phyloP scores from a whole-genome alignment of 2,888 invertebrate genomes.

The Andrena flavipes region DNA sequence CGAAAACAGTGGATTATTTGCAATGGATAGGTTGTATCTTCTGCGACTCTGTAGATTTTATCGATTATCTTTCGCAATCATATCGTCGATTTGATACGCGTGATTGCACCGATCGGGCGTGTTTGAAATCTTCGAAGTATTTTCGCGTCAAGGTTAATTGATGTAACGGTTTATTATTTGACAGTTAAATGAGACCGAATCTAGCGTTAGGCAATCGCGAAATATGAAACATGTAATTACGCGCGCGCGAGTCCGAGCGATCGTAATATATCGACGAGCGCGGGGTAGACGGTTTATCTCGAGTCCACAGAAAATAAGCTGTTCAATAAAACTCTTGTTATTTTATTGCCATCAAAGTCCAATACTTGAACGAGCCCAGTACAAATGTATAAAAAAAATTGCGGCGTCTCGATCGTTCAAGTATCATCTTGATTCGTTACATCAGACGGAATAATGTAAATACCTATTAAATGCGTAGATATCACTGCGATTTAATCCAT shows the following conservation, averaged over 20 bases:
- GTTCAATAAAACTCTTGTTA: slow-evolving; percentile 4
- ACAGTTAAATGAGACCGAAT: slow-evolving; percentile 41
- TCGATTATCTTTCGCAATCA: slow-evolving; percentile 31
- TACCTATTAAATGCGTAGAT: slow-evolving; percentile 31
- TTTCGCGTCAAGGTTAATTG: slow-evolving; percentile 61
- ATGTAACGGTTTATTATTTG: slow-evolving; percentile 55
- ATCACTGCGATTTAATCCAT: slow-evolving; percentile 49
- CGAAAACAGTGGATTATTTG: not conserved
- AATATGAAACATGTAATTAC: not conserved
- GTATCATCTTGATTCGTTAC: not conserved
- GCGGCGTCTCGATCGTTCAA: not conserved
- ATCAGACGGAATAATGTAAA: slow-evolving; percentile 26
- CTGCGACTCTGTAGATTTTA: not conserved
- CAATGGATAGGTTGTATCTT: not conserved
- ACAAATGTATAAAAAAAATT: slow-evolving; percentile 20
- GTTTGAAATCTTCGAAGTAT: slow-evolving; percentile 44
- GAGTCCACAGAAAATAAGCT: not conserved
- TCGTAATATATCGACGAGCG: not conserved
- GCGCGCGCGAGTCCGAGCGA: too few relatives aligned
- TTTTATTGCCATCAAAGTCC: slow-evolving; percentile 13
- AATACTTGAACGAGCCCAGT: not conserved
- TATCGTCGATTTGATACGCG: slow-evolving; percentile 18
- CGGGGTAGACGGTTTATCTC: not conserved
- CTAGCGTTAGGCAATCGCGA: slow-evolving; percentile 26
- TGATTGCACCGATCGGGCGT: slow-evolving; percentile 1